These are phyloP conservation scores for Gastrophryne carolinensis DNA, from an alignment of 2,797 vertebrate species.

Conservation along the genomic window DNA sequence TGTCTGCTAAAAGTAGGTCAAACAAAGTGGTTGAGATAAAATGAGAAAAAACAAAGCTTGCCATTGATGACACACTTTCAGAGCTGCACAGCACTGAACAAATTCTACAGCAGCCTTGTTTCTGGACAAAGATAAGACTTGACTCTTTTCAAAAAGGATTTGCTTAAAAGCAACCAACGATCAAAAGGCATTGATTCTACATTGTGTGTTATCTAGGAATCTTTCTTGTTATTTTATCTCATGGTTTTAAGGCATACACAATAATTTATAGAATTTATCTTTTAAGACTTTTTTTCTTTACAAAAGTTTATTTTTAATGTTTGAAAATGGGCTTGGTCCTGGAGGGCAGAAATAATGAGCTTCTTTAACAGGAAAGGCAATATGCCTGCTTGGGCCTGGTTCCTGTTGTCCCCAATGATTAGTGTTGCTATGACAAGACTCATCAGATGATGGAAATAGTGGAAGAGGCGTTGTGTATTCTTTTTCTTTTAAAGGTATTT, in stretches of 20 bases:
- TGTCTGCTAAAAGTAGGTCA: slow-evolving; percentile 9
- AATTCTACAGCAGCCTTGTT: not conserved
- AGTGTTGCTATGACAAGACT: no score
- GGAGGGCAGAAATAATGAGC: no score
- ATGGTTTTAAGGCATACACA: not conserved
- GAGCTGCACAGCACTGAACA: not conserved
- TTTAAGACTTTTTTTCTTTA: no score
- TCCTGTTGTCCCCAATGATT: no score
- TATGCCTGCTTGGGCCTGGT: no score
- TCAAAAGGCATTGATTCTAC: not conserved
- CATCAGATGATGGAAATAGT: no score
- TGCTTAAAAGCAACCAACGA: not conserved
- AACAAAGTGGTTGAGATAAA: not conserved
- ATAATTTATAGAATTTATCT: no score
- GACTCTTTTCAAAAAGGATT: slow-evolving; percentile 7
- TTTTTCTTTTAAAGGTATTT: no score
- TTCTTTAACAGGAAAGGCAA: no score
- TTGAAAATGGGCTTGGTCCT: no score
- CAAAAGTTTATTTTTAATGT: no score
- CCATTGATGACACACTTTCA: slow-evolving; percentile 2
- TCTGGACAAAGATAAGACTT: not conserved
- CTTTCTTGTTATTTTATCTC: not conserved
- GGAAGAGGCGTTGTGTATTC: no score
- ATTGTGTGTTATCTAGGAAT: not conserved
- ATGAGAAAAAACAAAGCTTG: not conserved